These are phyloP conservation scores for Pempheris klunzingeri DNA, from an alignment of 2,797 vertebrate species.

Conservation along the genomic window DNA sequence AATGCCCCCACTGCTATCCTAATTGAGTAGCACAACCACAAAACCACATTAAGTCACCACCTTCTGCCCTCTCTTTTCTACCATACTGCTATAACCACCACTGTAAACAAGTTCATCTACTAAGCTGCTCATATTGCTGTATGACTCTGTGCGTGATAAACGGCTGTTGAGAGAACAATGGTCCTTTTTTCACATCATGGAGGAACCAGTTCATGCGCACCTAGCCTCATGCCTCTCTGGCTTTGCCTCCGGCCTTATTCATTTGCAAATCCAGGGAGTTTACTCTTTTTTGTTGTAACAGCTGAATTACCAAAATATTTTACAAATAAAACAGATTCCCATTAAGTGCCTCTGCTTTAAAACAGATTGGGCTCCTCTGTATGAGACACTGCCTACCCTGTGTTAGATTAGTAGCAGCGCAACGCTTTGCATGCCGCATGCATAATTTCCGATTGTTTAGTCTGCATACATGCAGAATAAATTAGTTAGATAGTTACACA, in stretches of 20 bases:
- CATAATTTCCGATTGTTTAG: constrained; percentile 1
- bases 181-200: constrained; percentile 65
- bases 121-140: constrained; percentile 63
- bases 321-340: constrained; percentile 28
- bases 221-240: constrained; percentile 38
- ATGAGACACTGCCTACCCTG: not conserved
- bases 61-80: constrained; percentile 42
- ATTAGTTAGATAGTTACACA: not conserved
- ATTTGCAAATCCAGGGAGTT: constrained; percentile 59
- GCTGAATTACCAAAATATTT: constrained; percentile 17
- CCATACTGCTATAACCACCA: constrained; percentile 36
- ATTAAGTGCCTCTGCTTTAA: constrained; percentile 12
- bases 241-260: constrained; percentile 41
- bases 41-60: constrained; percentile 43
- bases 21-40: constrained; percentile 60
- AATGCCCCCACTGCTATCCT: constrained; percentile 51
- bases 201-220: constrained; percentile 64
- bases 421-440: constrained; percentile 14
- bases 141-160: constrained; percentile 68
- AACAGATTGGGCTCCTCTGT: not conserved
- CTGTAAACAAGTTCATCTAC: constrained; percentile 62
- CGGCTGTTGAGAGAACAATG: constrained; percentile 76
- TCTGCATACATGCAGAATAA: constrained; percentile 28
- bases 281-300: constrained; percentile 28
- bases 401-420: constrained; percentile 7